Conservation (phyloP, 2,888 invertebrate species). For the Chymomyza procnemis region DNA sequence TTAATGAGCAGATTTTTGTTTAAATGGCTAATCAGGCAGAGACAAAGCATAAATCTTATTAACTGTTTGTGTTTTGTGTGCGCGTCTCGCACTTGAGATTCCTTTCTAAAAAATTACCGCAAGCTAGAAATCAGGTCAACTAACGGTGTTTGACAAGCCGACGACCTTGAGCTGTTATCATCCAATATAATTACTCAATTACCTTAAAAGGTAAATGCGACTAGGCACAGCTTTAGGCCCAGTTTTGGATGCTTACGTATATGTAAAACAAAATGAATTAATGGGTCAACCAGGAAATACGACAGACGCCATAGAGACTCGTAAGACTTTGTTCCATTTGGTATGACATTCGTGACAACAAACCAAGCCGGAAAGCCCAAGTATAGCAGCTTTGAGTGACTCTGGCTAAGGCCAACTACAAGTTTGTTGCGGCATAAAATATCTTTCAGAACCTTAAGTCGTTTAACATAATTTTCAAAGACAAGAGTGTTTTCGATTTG, state of each 20-base stretch:
- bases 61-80: slow-evolving; percentile 4
- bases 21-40: slow-evolving; percentile 58
- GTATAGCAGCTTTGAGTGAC: not conserved
- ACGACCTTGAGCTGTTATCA: slow-evolving; percentile 38
- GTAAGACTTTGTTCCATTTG: not conserved
- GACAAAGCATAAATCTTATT: slow-evolving; percentile 52
- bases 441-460: not conserved
- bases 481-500: slow-evolving; percentile 24
- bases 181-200: slow-evolving; percentile 26
- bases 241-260: not conserved
- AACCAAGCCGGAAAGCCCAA: not conserved
- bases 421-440: not conserved
- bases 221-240: slow-evolving; percentile 4
- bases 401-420: not conserved
- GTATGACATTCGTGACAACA: not conserved
- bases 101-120: slow-evolving; percentile 60
- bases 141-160: slow-evolving; percentile 42
- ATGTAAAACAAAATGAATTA: not conserved
- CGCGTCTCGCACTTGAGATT: slow-evolving; percentile 51
- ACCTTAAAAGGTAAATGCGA: slow-evolving; percentile 12
- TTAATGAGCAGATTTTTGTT: slow-evolving; percentile 58
- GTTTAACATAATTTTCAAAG: not conserved
- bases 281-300: not conserved
- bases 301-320: too few relatives aligned
- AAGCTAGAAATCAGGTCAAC: slow-evolving; percentile 56